Conservation (phyloP, 2,888 invertebrate species). For the Blastobasis lacticolella region DNA sequence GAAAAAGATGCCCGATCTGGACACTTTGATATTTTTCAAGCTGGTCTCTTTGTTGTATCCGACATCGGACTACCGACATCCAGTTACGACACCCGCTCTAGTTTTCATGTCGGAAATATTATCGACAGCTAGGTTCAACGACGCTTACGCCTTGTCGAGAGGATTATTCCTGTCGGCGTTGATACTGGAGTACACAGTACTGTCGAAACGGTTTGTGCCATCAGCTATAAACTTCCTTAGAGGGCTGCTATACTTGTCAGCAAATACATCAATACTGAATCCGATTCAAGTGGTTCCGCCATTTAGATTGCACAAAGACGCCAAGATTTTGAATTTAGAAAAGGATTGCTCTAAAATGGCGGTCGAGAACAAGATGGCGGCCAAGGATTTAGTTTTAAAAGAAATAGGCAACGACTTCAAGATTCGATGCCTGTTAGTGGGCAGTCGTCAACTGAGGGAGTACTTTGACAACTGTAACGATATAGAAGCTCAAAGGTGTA, state of each 20-base stretch:
- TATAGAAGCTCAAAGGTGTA: conserved; percentile 48
- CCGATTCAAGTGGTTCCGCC: conserved; percentile 79
- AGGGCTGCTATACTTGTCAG: conserved; percentile 82
- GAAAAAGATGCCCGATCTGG: conserved; percentile 77
- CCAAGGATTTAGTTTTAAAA: conserved; percentile 69
- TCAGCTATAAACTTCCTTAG: conserved; percentile 85
- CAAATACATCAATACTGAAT: conserved; percentile 76
- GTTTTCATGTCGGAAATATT: conserved; percentile 89
- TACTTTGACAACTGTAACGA: conserved; percentile 69
- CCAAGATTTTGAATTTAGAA: conserved; percentile 74
- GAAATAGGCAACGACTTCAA: conserved; percentile 77
- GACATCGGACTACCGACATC: conserved; percentile 92
- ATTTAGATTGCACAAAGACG: conserved; percentile 73
- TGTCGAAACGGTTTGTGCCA: conserved; percentile 88
- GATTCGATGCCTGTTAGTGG: conserved; percentile 72
- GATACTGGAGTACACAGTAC: conserved; percentile 82
- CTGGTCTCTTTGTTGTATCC: conserved; percentile 87
- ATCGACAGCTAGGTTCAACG: conserved; percentile 76
- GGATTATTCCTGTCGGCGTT: conserved; percentile 85
- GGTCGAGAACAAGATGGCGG: conserved; percentile 58
- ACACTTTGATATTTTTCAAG: conserved; percentile 87
- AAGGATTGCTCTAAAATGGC: conserved; percentile 55
- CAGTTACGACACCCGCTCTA: conserved; percentile 88
- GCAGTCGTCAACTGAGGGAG: conserved; percentile 74
- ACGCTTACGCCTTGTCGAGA: conserved; percentile 79